These are phyloP conservation scores for Vombatus ursinus DNA, from an alignment of 2,113 vertebrate species.

Conservation along the genomic window DNA sequence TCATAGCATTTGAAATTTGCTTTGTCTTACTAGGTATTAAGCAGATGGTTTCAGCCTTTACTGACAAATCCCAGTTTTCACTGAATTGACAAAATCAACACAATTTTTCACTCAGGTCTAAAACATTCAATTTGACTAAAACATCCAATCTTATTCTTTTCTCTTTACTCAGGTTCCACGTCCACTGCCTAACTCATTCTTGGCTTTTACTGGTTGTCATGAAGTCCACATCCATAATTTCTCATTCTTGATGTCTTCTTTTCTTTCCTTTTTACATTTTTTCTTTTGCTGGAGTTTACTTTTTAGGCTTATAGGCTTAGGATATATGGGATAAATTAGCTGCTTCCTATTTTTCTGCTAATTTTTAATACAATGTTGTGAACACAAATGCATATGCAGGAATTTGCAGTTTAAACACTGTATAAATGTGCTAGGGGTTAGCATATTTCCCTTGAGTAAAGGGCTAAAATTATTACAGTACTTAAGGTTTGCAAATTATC, in stretches of 20 bases:
- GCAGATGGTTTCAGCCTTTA: not conserved
- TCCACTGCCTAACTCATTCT: not conserved
- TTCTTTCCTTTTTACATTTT: not conserved
- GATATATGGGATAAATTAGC: not conserved
- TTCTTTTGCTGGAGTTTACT: not conserved
- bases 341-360: not conserved
- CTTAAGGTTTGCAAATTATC: not conserved
- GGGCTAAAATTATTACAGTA: not conserved
- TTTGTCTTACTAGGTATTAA: not conserved
- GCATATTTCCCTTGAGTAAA: not conserved
- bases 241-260: not conserved
- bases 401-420: not conserved
- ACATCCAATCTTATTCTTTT: not conserved
- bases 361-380: not conserved
- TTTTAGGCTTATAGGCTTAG: not conserved
- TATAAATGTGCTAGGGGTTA: not conserved
- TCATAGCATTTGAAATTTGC: not conserved
- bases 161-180: not conserved
- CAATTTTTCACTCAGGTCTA: not conserved
- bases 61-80: not conserved
- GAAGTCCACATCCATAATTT: not conserved
- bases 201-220: not conserved
- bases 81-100: not conserved
- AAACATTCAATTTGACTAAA: not conserved
- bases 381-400: not conserved